A percentile compares a stretch with the other conserved stretches of the same genome.
Conservation (phyloP, 2,113 vertebrate genomes). For the Pantherophis guttatus region DNA sequence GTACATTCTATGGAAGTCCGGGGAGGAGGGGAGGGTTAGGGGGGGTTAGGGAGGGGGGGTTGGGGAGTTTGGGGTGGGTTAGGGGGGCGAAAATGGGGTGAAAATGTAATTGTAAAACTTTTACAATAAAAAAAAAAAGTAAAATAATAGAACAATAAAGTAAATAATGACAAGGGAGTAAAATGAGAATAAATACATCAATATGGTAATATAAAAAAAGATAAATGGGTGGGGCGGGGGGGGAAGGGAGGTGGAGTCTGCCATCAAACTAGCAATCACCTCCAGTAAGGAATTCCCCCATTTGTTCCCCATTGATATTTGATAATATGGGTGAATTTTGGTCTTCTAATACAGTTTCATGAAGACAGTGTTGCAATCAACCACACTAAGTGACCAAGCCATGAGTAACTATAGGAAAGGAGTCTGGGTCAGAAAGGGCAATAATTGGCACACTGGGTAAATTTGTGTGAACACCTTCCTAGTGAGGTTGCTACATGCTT, state of each 20-base stretch:
- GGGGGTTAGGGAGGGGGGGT: no score
- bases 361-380: background rate
- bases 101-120: no score
- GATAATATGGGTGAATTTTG: background rate
- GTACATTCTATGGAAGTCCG: no score
- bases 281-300: background rate
- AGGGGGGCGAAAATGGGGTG: no score
- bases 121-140: no score
- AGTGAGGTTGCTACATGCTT: background rate
- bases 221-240: background rate
- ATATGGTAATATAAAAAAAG: background rate
- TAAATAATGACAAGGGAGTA: background rate
- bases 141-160: background rate
- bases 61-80: no score
- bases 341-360: background rate
- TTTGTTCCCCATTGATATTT: background rate
- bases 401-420: background rate
- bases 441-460: background rate
- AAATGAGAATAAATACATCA: background rate
- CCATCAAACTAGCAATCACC: background rate
- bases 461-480: background rate
- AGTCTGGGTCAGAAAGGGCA: background rate
- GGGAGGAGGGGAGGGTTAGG: no score
- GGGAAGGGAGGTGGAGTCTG: background rate
- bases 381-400: background rate